These are phyloP conservation scores for Gnathonemus longibarbis DNA, from an alignment of 2,113 vertebrate species.

Conservation along the genomic window DNA sequence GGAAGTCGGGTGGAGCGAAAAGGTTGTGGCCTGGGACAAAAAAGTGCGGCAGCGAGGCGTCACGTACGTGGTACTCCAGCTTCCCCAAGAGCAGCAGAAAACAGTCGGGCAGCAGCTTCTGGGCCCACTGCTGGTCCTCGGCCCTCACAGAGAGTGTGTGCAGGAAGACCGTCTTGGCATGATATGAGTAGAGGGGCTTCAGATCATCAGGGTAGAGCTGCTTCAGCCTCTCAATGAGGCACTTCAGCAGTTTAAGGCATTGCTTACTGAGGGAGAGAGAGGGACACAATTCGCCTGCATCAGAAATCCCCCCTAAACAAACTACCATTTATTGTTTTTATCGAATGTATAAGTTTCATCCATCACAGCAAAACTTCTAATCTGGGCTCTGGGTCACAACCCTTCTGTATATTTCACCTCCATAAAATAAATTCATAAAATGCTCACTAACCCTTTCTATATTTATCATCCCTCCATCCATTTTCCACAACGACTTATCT, in stretches of 20 bases:
- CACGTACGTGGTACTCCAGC: slow-evolving; percentile 39
- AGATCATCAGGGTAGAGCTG: slow-evolving; percentile 42
- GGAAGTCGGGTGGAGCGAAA: slow-evolving; percentile 40
- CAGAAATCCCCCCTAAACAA: neutral
- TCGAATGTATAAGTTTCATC: neutral
- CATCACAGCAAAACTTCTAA: neutral
- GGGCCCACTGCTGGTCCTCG: slow-evolving; percentile 40
- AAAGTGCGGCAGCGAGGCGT: slow-evolving; percentile 49
- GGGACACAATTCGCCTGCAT: neutral
- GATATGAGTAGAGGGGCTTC: slow-evolving; percentile 47
- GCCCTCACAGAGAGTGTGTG: slow-evolving; percentile 44
- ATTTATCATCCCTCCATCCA: neutral
- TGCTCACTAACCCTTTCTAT: neutral
- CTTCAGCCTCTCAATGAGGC: slow-evolving; percentile 47
- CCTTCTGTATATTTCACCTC: neutral
- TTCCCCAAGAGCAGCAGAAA: slow-evolving; percentile 46
- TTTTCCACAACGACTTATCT: neutral
- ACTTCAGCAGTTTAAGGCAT: slow-evolving; percentile 50
- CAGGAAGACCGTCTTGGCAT: slow-evolving; percentile 55
- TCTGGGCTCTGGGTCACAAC: neutral
- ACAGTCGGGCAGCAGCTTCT: slow-evolving; percentile 34
- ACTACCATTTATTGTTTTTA: neutral
- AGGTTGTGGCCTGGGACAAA: slow-evolving; percentile 51
- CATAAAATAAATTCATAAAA: neutral
- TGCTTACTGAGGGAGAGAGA: neutral